Base-by-base conservation (phyloP, 2,113 vertebrate species). In the Genyomyrus donnyi region DNA sequence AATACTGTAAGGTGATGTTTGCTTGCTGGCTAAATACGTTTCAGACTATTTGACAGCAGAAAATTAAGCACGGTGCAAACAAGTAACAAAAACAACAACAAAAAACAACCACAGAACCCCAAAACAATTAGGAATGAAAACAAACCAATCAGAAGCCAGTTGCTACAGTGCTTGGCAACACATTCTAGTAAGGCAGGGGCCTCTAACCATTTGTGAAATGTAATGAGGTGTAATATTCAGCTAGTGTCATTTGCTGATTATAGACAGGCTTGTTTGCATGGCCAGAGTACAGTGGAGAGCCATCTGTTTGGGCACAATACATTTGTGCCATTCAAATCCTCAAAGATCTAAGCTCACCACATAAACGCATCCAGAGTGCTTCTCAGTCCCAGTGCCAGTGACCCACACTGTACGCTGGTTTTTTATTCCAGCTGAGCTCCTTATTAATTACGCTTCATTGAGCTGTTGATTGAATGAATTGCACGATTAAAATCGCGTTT, bases 301-400 rank as follows among this genome's bases (percentile, higher is more conserved):
- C 85, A 87, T 87, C 85, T 53, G 85, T 87, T 19, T 87, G 50
- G 45, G 6, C 50, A 87, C n/a, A 87, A 53, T 53, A n/a, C 85
- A 56, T 56, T 87, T 53, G 5, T 56, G 50, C 50, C n/a, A 31
- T 53, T 53, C 50, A 35, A 53, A 87, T 50, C n/a, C 85, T 87
- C 15, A 17, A 48, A 42, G 35, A 86, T 50, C 24, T 45, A 86
- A 27, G 84, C 46, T 86, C 84, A 86, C 19, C 9, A 50, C 46
- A n/a, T 50, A 86, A 86, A 86, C n/a, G 3, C 84, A 86, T 86
- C 42, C 46, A 24, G 21, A 45, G 24, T 0, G n/a, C n/a, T 35
- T 50, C 48, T 87, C 74, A 39, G 35, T 42, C 15, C 13, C 17
- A 39, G 35, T 80, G 31, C 74, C 39, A 80, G 35, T 42, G 74